Conservation (phyloP, 2,888 invertebrate genomes). For the Chloromyia formosa region DNA sequence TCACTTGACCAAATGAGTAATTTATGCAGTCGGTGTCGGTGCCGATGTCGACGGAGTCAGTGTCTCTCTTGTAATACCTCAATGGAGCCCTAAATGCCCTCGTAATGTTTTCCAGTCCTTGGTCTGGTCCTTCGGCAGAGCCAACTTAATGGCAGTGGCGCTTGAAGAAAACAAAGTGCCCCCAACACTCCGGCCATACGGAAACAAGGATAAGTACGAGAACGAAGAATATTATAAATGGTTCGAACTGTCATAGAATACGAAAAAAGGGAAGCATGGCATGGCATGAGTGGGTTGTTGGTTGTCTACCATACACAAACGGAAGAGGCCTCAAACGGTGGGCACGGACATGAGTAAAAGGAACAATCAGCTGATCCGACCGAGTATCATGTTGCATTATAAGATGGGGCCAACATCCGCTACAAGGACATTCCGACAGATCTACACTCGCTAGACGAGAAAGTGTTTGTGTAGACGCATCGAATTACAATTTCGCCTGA, state of each 20-base stretch:
- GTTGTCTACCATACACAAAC: too few species aligned
- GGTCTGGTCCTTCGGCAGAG: constrained; percentile 7
- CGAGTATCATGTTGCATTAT: constrained; percentile 48
- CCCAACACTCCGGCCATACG: background rate
- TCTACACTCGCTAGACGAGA: constrained; percentile 6
- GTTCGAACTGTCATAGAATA: constrained; percentile 49
- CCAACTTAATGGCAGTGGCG: constrained; percentile 24
- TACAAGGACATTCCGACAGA: constrained; percentile 26
- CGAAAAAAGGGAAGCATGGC: constrained; percentile 45
- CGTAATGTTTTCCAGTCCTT: constrained; percentile 31
- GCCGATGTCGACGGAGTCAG: constrained; percentile 24
- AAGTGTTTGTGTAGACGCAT: constrained; percentile 34
- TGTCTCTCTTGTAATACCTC: constrained; percentile 38
- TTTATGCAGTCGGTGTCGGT: constrained; percentile 46
- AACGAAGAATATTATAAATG: constrained; percentile 49
- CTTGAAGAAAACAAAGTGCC: background rate
- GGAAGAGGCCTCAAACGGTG: constrained; percentile 38
- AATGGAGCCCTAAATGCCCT: constrained; percentile 32
- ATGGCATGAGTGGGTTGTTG: too few species aligned
- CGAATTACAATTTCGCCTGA: background rate
- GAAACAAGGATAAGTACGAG: constrained; percentile 25
- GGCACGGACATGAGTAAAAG: constrained; percentile 28
- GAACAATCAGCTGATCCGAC: constrained; percentile 49
- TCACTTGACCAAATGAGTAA: constrained; percentile 50
- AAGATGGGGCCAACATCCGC: constrained; percentile 48